These are phyloP conservation scores for Prenolepis imparis DNA, from an alignment of 2,888 invertebrate genomes.

Conservation along the genomic window DNA sequence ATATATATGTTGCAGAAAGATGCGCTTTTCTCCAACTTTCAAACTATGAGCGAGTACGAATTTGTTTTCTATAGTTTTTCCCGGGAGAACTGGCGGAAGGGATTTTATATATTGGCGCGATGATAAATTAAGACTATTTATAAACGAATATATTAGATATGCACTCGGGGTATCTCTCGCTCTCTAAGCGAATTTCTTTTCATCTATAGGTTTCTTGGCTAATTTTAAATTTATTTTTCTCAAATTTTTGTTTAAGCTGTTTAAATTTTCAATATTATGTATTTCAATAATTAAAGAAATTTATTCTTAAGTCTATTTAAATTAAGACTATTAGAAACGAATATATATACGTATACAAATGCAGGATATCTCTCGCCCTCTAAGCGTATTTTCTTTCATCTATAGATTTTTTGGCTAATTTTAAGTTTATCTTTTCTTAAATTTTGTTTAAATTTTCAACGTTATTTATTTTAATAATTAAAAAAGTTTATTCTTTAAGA, in stretches of 20 bases:
- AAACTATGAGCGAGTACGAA: background rate
- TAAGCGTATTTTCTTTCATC: background rate
- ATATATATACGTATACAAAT: too few species aligned
- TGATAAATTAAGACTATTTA: slow-evolving; percentile 5
- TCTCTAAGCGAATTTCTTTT: background rate
- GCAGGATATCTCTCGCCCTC: too few species aligned
- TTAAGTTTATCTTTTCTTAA: too few species aligned
- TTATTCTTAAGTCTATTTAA: background rate
- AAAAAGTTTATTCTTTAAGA: too few species aligned
- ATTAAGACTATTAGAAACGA: background rate
- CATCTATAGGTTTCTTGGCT: background rate
- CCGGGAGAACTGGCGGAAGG: background rate
- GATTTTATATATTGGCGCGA: background rate
- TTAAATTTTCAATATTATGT: too few species aligned
- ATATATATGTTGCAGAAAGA: slow-evolving; percentile 30
- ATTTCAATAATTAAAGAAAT: too few species aligned
- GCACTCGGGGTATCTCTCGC: too few species aligned
- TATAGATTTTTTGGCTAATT: background rate
- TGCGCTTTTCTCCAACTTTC: slow-evolving; percentile 38
- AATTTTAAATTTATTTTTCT: too few species aligned
- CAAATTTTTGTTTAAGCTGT: too few species aligned
- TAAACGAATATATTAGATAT: background rate
- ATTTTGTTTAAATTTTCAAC: too few species aligned
- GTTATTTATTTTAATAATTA: too few species aligned
- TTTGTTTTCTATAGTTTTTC: background rate